A percentile compares a stretch with the other conserved stretches of the same genome.
These are phyloP conservation scores for Rhabdomys pumilio DNA, from an alignment of 2,797 vertebrate genomes.

Conservation along the genomic window DNA sequence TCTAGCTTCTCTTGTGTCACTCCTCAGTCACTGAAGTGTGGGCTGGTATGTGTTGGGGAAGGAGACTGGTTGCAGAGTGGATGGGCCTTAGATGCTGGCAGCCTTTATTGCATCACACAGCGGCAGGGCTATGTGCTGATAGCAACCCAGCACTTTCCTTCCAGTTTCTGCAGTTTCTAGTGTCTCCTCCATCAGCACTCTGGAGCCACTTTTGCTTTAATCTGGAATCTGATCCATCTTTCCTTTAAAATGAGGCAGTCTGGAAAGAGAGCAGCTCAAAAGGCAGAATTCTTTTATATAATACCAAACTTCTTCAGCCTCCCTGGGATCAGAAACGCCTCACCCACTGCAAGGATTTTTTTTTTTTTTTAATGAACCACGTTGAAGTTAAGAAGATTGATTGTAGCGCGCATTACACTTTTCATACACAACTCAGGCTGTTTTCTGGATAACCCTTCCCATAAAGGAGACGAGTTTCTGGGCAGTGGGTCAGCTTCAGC, in stretches of 20 bases:
- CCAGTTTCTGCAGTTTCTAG: not conserved
- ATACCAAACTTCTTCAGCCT: not conserved
- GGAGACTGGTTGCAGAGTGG: not conserved
- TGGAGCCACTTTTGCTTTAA: not conserved
- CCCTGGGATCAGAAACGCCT: not conserved
- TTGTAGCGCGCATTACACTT: slow-evolving; percentile 34
- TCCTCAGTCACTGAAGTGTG: not conserved
- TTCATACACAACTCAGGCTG: not conserved
- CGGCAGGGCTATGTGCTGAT: not conserved
- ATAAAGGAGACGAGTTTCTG: slow-evolving; percentile 31
- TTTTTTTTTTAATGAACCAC: not conserved
- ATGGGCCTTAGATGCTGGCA: not conserved
- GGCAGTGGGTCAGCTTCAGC: slow-evolving; percentile 23
- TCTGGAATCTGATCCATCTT: not conserved
- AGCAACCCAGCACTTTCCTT: not conserved
- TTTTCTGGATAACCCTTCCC: slow-evolving; percentile 48
- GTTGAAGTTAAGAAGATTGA: slow-evolving; percentile 38
- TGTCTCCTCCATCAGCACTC: fast-evolving
- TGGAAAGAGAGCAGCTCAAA: not conserved
- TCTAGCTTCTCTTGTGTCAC: not conserved
- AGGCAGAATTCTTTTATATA: slow-evolving; percentile 35
- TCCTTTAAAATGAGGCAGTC: slow-evolving; percentile 21
- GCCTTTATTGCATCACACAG: fast-evolving
- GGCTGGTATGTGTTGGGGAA: not conserved
- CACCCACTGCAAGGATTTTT: not conserved